These are phyloP conservation scores for Drosophila subobscura DNA, from an alignment of 1,140 invertebrate species.

Conservation along the genomic window DNA sequence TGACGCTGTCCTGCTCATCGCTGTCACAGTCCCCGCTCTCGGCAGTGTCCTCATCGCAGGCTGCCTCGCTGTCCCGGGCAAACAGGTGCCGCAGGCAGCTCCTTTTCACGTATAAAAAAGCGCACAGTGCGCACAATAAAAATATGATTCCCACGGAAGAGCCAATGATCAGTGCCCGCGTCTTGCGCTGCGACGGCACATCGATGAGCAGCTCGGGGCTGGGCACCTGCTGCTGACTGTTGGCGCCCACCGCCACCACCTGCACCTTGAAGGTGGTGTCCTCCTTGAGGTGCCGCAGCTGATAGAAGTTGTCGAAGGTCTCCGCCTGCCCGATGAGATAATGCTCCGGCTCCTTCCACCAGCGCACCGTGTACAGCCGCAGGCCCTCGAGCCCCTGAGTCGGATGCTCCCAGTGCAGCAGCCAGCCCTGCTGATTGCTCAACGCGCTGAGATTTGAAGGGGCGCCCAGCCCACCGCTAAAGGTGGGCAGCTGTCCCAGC, in stretches of 20 bases:
- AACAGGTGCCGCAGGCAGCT: conserved; percentile 76
- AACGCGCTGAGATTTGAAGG: conserved; percentile 88
- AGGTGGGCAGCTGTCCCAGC: conserved; percentile 56
- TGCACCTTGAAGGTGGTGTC: conserved; percentile 88
- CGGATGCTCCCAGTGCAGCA: conserved; percentile 90
- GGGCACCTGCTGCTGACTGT: conserved; percentile 85
- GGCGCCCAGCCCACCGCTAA: conserved; percentile 84
- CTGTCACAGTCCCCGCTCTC: conserved; percentile 73
- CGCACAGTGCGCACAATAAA: conserved; percentile 84
- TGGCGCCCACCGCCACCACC: conserved; percentile 86
- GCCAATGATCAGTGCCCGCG: conserved; percentile 87
- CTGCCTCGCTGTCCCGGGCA: conserved; percentile 43
- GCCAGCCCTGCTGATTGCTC: conserved; percentile 85
- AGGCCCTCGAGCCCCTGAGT: conserved; percentile 85
- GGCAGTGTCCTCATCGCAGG: conserved; percentile 58
- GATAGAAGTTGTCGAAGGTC: conserved; percentile 87
- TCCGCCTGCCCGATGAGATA: conserved; percentile 86
- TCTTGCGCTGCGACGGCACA: conserved; percentile 86
- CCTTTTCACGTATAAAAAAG: conserved; percentile 86
- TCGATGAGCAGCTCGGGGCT: conserved; percentile 86
- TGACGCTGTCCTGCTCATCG: conserved; percentile 57
- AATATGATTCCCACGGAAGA: conserved; percentile 86
- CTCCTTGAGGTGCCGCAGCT: conserved; percentile 87
- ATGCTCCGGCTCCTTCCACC: conserved; percentile 86
- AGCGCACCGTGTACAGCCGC: conserved; percentile 86